Evolutionary conservation across 2,888 invertebrate species (phyloP).

Genomic region (Drosophila dives): DNA sequence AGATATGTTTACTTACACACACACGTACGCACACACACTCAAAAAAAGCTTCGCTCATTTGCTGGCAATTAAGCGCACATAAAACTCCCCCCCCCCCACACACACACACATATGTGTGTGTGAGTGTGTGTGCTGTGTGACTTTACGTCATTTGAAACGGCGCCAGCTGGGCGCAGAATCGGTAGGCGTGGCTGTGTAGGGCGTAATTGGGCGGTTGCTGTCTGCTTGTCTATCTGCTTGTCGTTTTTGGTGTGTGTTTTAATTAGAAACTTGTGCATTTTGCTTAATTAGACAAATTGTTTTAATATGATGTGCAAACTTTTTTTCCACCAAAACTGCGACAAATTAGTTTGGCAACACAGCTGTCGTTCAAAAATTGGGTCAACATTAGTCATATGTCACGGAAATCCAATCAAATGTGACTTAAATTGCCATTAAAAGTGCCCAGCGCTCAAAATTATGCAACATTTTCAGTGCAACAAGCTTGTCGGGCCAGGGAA

Average conservation of each 20-base stretch:
- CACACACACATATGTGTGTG: not conserved
- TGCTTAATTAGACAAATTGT: slow-evolving; percentile 80
- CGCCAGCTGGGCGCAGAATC: slow-evolving; percentile 38
- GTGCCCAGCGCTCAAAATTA: slow-evolving; percentile 51
- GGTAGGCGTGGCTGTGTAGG: slow-evolving; percentile 29
- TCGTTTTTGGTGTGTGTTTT: slow-evolving; percentile 59
- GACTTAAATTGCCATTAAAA: slow-evolving; percentile 31
- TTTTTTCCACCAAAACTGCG: slow-evolving; percentile 57
- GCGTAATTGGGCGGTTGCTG: slow-evolving; percentile 24
- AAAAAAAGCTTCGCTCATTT: slow-evolving; percentile 69
- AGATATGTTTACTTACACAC: slow-evolving; percentile 58
- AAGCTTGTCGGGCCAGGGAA: too few relatives aligned
- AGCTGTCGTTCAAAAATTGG: slow-evolving; percentile 41
- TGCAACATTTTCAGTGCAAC: slow-evolving; percentile 49
- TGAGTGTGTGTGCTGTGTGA: slow-evolving; percentile 21
- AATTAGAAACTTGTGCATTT: slow-evolving; percentile 80
- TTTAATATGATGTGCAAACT: slow-evolving; percentile 71
- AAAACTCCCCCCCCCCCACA: slow-evolving; percentile 32
- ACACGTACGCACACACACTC: slow-evolving; percentile 24
- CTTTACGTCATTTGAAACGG: slow-evolving; percentile 54
- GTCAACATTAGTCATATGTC: slow-evolving; percentile 44
- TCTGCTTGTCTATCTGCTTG: slow-evolving; percentile 18
- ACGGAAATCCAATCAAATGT: slow-evolving; percentile 57
- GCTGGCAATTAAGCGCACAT: slow-evolving; percentile 75
- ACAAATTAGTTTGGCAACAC: slow-evolving; percentile 66